Evolutionary conservation across 2,888 invertebrate genomes (phyloP).

Genomic region (Thysanoteuthis rhombus): DNA sequence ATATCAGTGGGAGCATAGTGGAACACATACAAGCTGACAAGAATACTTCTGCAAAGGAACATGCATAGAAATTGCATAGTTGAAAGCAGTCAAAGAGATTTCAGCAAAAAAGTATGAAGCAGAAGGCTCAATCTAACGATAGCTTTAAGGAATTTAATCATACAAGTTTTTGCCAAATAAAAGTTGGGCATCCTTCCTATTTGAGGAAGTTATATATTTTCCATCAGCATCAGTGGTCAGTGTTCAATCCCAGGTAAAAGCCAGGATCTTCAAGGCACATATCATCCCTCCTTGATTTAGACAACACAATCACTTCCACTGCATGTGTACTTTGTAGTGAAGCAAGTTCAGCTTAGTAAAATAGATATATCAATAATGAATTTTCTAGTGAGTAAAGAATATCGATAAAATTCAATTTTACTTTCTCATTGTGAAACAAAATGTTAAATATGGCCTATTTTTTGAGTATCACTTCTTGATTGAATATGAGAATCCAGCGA

Average conservation of each 20-base stretch:
- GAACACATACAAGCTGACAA: too few species aligned
- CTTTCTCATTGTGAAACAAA: too few species aligned
- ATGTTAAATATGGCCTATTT: too few species aligned
- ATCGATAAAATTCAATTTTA: not conserved
- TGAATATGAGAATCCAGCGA: too few species aligned
- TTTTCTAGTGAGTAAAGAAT: not conserved
- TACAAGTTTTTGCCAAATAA: not conserved
- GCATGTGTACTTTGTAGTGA: too few species aligned
- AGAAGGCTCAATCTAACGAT: not conserved
- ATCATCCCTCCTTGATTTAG: not conserved
- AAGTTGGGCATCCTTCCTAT: not conserved
- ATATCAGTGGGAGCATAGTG: too few species aligned
- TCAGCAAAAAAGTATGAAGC: not conserved
- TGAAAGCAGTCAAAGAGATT: not conserved
- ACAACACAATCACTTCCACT: not conserved
- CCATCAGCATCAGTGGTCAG: too few species aligned
- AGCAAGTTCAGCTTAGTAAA: too few species aligned
- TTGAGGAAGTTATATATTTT: not conserved
- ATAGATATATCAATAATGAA: not conserved
- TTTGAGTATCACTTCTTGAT: too few species aligned
- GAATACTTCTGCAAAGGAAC: not conserved
- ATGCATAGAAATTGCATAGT: slow-evolving; percentile 13
- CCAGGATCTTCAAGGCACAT: not conserved
- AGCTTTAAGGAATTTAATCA: not conserved
- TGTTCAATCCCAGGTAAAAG: not conserved